These are phyloP conservation scores for Aegotheles bennettii DNA, from an alignment of 2,113 vertebrate genomes.

Conservation along the genomic window DNA sequence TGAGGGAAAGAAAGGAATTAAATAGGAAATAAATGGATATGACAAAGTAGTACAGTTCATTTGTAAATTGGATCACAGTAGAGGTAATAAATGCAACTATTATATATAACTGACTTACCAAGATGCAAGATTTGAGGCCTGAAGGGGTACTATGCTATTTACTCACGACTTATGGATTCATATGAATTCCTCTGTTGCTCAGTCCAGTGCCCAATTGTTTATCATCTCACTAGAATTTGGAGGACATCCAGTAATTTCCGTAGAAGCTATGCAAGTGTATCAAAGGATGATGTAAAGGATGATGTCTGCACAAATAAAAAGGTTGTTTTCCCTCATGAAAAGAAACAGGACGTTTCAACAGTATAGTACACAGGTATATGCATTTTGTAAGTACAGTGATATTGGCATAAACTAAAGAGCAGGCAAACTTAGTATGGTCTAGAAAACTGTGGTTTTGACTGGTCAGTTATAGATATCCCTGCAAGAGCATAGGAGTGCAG, in stretches of 20 bases:
- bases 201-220: neutral
- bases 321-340: neutral
- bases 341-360: neutral
- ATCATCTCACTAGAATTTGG: neutral
- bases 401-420: neutral
- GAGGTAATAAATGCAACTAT: constrained; percentile 4
- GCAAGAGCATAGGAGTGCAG: fast-evolving
- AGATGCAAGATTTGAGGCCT: neutral
- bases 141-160: neutral
- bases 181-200: neutral
- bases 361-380: neutral
- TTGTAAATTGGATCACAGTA: neutral
- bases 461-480: neutral
- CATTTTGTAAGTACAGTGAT: neutral
- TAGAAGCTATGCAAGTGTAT: neutral
- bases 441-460: neutral
- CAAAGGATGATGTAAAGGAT: neutral
- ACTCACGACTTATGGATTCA: neutral
- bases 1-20: neutral
- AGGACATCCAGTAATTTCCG: neutral
- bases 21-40: neutral
- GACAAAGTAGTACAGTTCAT: neutral
- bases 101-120: neutral
- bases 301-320: neutral
- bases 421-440: neutral